phyloP scores from a whole-genome alignment of 2,888 invertebrate species.

The Orthosia gracilis region DNA sequence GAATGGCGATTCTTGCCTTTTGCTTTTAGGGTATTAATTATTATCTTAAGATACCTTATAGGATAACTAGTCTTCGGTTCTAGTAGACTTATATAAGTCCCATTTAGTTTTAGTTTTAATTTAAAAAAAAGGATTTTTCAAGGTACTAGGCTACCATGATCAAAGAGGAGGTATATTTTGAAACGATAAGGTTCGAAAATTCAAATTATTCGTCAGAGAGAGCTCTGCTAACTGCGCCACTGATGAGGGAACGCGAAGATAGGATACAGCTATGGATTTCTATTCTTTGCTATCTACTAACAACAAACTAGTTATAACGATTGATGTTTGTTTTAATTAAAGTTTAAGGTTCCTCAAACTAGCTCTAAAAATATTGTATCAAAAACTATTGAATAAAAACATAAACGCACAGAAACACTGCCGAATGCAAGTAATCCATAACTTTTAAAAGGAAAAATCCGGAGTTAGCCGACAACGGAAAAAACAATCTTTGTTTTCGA shows the following conservation, averaged over 20 bases:
- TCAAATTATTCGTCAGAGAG: background rate
- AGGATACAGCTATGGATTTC: background rate
- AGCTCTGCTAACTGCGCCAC: background rate
- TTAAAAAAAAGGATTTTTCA: background rate
- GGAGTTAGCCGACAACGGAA: constrained; percentile 53
- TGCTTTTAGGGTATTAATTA: background rate
- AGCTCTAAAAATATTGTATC: background rate
- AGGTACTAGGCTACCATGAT: constrained; percentile 26
- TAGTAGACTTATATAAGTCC: background rate
- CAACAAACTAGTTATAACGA: background rate
- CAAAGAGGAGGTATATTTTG: background rate
- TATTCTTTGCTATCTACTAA: background rate
- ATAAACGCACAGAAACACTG: background rate
- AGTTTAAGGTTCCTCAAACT: background rate
- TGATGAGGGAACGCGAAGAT: background rate
- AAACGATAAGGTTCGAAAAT: constrained; percentile 19
- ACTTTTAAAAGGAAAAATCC: constrained; percentile 44
- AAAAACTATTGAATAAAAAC: constrained; percentile 1
- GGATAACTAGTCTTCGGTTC: background rate
- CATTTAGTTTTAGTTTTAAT: background rate
- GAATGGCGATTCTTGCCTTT: background rate
- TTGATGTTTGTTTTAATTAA: constrained; percentile 34
- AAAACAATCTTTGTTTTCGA: constrained; percentile 57
- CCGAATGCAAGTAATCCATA: constrained; percentile 23
- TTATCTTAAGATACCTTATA: too few species aligned